A percentile compares a stretch with the other conserved stretches of the same genome.
Conservation (phyloP, 2,113 vertebrate species). For the Sisor rabdophorus region DNA sequence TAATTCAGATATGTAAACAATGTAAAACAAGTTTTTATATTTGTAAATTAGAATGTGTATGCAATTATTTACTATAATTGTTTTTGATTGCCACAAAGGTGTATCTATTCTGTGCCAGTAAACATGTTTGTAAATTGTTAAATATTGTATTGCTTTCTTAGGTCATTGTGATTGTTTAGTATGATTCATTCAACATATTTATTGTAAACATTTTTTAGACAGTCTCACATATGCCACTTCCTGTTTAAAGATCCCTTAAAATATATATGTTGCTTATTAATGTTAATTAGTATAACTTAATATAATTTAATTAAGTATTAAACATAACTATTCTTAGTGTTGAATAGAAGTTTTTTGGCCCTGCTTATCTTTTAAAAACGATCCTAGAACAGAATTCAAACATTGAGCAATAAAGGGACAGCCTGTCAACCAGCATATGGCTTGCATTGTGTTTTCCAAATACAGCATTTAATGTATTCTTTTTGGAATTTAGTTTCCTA, state of each 20-base stretch:
- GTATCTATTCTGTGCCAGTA: neutral
- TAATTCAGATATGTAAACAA: neutral
- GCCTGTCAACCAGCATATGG: constrained; percentile 29
- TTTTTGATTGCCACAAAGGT: neutral
- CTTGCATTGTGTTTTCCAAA: neutral
- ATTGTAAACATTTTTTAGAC: neutral
- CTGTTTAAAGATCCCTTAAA: neutral
- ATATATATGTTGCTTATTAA: neutral
- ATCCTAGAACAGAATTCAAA: neutral
- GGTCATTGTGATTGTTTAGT: neutral
- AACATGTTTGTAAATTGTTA: neutral
- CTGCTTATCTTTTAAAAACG: constrained; percentile 12
- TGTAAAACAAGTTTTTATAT: neutral
- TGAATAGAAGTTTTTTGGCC: neutral
- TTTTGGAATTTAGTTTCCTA: neutral
- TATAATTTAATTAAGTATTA: too few relatives aligned
- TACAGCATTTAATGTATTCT: neutral
- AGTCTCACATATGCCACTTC: neutral
- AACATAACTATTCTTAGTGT: neutral
- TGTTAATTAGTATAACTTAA: too few relatives aligned
- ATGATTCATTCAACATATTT: too few relatives aligned
- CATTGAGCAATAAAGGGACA: constrained; percentile 12
- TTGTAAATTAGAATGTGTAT: neutral
- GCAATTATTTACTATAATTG: too few relatives aligned
- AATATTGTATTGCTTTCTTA: neutral